phyloP scores from a whole-genome alignment of 1,140 invertebrate genomes.

The Holotrichia oblita region DNA sequence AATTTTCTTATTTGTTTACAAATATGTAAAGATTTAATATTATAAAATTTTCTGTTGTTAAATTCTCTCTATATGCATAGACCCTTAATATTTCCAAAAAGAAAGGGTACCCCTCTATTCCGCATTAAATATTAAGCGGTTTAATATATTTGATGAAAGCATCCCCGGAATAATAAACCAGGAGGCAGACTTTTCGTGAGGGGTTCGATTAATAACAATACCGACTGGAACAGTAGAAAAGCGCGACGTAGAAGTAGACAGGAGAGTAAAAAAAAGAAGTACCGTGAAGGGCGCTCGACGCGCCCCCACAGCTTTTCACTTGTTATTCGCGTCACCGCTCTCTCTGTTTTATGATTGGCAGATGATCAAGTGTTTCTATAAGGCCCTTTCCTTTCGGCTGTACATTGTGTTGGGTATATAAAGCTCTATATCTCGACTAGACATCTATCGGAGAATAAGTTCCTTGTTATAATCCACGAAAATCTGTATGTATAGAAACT shows the following conservation, averaged over 20 bases:
- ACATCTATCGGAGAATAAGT: too few species aligned
- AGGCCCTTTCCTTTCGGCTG: not conserved
- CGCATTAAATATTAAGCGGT: constrained; percentile 49
- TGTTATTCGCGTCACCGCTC: constrained; percentile 56
- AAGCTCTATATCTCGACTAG: too few species aligned
- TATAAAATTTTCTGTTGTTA: too few species aligned
- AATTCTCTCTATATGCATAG: too few species aligned
- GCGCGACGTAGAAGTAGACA: constrained; percentile 36
- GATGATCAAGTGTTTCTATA: constrained; percentile 56
- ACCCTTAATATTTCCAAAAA: not conserved
- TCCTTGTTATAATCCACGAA: too few species aligned
- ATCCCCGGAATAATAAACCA: not conserved
- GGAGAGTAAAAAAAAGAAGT: constrained; percentile 10
- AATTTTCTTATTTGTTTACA: too few species aligned
- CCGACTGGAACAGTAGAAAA: constrained; percentile 40
- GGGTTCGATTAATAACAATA: constrained; percentile 20
- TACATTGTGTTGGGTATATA: not conserved
- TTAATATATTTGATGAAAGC: constrained; percentile 52
- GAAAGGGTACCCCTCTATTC: not conserved
- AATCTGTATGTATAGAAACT: too few species aligned
- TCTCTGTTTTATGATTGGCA: constrained; percentile 53
- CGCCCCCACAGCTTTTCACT: constrained; percentile 49
- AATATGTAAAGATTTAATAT: too few species aligned
- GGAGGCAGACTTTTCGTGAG: constrained; percentile 4
- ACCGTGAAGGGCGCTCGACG: constrained; percentile 43